These are phyloP conservation scores for Pygathrix nemaeus DNA, from an alignment of 2,113 vertebrate genomes.

Conservation along the genomic window DNA sequence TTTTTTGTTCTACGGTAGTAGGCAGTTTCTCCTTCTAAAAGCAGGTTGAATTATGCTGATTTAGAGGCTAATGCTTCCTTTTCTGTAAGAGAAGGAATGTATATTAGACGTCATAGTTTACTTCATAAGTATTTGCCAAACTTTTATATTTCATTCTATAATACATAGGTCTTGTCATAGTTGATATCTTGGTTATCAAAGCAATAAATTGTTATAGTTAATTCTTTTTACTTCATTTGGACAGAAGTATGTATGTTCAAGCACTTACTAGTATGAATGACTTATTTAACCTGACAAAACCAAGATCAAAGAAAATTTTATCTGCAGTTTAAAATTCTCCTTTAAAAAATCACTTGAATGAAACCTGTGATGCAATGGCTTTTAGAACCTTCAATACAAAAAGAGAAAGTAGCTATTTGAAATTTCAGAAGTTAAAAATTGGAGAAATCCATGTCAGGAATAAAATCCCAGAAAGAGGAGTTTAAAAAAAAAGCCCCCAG, in stretches of 20 bases:
- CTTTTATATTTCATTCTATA: not conserved
- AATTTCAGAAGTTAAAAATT: constrained; percentile 45
- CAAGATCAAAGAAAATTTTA: constrained; percentile 4
- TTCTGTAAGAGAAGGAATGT: constrained; percentile 50
- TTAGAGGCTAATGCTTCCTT: not conserved
- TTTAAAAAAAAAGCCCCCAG: not conserved
- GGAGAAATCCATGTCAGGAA: constrained; percentile 11
- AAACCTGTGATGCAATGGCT: not conserved
- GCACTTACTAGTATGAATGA: constrained; percentile 1
- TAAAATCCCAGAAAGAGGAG: not conserved
- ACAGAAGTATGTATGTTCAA: not conserved
- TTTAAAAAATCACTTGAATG: not conserved
- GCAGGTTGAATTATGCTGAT: not conserved
- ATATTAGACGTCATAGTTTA: not conserved
- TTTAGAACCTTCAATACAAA: not conserved
- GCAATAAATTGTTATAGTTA: not conserved
- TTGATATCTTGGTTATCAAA: constrained; percentile 3
- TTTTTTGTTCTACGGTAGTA: not conserved
- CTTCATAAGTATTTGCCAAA: not conserved
- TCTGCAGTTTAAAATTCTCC: not conserved
- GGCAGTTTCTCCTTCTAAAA: constrained; percentile 34
- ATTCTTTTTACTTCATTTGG: not conserved
- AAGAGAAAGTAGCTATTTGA: constrained; percentile 25
- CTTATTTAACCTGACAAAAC: not conserved
- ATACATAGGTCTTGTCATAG: not conserved